These are phyloP conservation scores for Strongylocentrotus purpuratus DNA, from an alignment of 35 echinoderm and acorn worm genomes.

Conservation along the genomic window DNA sequence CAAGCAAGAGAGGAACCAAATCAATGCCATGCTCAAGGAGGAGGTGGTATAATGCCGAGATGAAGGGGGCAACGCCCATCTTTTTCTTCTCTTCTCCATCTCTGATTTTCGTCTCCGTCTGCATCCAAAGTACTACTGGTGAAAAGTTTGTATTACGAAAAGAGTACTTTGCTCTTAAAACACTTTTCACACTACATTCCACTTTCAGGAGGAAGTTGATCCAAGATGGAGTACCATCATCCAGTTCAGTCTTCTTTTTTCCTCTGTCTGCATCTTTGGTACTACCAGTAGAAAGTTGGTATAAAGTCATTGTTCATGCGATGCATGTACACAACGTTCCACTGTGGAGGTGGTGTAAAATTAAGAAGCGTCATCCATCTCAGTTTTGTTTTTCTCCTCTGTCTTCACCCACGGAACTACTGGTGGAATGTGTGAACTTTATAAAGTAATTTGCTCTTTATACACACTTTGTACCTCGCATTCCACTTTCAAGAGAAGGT, in stretches of 20 bases:
- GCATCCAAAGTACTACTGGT: background rate
- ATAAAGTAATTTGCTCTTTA: too few species aligned
- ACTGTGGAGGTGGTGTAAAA: background rate
- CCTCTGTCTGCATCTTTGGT: background rate
- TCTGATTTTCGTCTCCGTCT: background rate
- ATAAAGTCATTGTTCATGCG: background rate
- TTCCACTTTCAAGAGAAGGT: too few species aligned
- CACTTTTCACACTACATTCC: background rate
- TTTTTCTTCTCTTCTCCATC: background rate
- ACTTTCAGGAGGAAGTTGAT: background rate
- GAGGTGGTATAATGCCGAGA: constrained; percentile 34
- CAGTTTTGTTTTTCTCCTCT: too few species aligned
- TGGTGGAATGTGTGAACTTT: too few species aligned
- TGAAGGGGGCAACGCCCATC: background rate
- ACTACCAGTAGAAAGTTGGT: background rate
- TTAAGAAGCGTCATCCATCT: too few species aligned
- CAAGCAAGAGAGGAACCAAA: constrained; percentile 19
- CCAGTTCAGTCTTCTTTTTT: background rate
- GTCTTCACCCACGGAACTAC: too few species aligned
- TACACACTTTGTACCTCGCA: too few species aligned
- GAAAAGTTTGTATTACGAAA: background rate
- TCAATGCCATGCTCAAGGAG: constrained; percentile 26
- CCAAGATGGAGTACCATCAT: background rate
- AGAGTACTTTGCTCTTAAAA: background rate
- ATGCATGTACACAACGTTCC: background rate